Evolutionary conservation across 2,797 vertebrate species (phyloP).

Genomic region (Uromys caudimaculatus): DNA sequence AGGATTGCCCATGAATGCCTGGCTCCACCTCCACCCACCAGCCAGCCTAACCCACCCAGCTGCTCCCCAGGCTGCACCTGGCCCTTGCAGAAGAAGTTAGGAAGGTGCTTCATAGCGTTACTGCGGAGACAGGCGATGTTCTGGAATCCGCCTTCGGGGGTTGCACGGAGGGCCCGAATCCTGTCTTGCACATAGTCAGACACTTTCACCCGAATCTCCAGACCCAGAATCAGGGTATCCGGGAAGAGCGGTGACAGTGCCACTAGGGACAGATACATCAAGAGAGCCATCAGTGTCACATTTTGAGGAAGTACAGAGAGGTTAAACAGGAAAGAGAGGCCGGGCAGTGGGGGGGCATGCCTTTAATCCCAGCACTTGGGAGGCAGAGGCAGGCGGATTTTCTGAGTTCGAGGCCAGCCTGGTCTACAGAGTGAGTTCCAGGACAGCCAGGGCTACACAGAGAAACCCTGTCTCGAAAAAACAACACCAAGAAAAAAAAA

Average conservation of each 20-base stretch:
- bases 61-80: conserved; percentile 88
- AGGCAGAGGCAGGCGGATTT: neutral
- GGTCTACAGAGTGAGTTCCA: neutral
- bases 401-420: neutral
- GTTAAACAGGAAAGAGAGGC: conserved; percentile 28
- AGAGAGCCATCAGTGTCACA: conserved; percentile 23
- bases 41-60: neutral
- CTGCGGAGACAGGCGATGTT: conserved; percentile 95
- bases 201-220: conserved; percentile 96
- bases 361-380: neutral
- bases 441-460: neutral
- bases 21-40: neutral
- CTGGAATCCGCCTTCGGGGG: conserved; percentile 91
- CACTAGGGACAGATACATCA: conserved; percentile 86
- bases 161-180: conserved; percentile 90
- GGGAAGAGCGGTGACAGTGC: conserved; percentile 94
- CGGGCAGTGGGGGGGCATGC: neutral
- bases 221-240: conserved; percentile 92
- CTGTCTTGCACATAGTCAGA: conserved; percentile 95
- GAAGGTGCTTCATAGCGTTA: conserved; percentile 97
- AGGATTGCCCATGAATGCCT: neutral
- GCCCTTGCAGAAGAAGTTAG: conserved; percentile 95
- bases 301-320: neutral
- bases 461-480: too few species aligned
- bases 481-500: too few species aligned